Conservation (phyloP, 2,888 invertebrate genomes). For the Pachymerium ferrugineum region DNA sequence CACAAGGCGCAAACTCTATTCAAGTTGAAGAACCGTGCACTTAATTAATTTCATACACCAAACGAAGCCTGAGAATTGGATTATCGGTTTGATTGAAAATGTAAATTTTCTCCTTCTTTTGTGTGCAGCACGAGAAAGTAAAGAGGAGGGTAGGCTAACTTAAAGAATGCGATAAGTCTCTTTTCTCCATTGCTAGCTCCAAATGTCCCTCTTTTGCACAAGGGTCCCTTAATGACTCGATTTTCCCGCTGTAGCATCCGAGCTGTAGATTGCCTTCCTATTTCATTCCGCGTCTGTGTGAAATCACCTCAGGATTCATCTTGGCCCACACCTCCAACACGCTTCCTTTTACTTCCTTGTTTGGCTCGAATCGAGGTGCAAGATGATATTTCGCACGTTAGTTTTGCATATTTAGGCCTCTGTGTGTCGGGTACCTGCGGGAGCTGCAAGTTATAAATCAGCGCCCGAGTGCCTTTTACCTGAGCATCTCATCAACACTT, state of each 20-base stretch:
- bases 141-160: no score
- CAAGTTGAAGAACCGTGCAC: background rate
- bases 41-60: constrained; percentile 1
- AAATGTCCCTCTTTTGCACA: constrained; percentile 7
- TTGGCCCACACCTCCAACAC: background rate
- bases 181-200: background rate
- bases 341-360: background rate
- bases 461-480: constrained; percentile 13
- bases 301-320: constrained; percentile 1
- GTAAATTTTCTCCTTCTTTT: no score
- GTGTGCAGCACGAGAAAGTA: background rate
- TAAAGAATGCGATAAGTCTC: constrained; percentile 1
- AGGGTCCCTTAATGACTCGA: constrained; percentile 7
- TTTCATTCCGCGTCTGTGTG: background rate
- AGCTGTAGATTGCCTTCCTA: constrained; percentile 4
- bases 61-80: background rate
- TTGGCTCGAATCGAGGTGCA: background rate
- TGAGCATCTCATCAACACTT: constrained; percentile 8
- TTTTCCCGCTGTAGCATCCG: background rate
- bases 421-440: background rate
- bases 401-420: background rate
- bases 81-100: constrained; percentile 8
- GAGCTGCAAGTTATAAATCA: background rate
- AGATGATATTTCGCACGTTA: constrained; percentile 4
- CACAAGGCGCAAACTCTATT: background rate